Evolutionary conservation across 2,888 invertebrate genomes (phyloP), one percentile per base, ranked within the genome.

Genomic region (Lampropteryx suffumata): DNA sequence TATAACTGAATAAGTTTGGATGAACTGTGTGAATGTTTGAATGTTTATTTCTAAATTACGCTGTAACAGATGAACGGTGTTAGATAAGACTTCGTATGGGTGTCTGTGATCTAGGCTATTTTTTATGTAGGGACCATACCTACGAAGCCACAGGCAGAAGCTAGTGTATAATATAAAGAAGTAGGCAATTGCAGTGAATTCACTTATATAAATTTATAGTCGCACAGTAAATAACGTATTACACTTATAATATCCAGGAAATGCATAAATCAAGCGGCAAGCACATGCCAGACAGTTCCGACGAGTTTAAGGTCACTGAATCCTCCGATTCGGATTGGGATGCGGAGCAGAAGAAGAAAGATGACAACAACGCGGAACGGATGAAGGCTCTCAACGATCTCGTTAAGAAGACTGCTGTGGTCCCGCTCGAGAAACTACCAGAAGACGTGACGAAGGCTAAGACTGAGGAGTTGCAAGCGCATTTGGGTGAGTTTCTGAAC

Each of bases 181-280:
- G n/a, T n/a, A n/a, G n/a, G n/a, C n/a, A n/a, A n/a, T n/a, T n/a
- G n/a, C n/a, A n/a, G n/a, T n/a, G n/a, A n/a, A n/a, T n/a, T n/a
- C n/a, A n/a, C n/a, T n/a, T n/a, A n/a, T n/a, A n/a, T n/a, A n/a
- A n/a, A n/a, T n/a, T n/a, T n/a, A n/a, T n/a, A n/a, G 21, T 21
- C 21, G 21, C 21, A n/a, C 5, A 1, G 32, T 32, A 2, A 10
- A 34, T 5, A 21, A 6, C n/a, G n/a, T 17, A 11, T 12, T 28
- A 5, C 11, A n/a, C 17, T 21, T 28, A 8, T 26, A 9, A 12
- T 14, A 46, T 34, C n/a, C 71, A 90, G 91, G 91, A 91, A 64
- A 86, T 89, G 80, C 90, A 91, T 76, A 91, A 91, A 55, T 88
- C 89, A 1, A 88, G 88, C 72, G 90, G 91, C 57, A 90, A 91